These are phyloP conservation scores for Nematostella vectensis DNA, from an alignment of 92 coral and sea anemone species.

Conservation along the genomic window DNA sequence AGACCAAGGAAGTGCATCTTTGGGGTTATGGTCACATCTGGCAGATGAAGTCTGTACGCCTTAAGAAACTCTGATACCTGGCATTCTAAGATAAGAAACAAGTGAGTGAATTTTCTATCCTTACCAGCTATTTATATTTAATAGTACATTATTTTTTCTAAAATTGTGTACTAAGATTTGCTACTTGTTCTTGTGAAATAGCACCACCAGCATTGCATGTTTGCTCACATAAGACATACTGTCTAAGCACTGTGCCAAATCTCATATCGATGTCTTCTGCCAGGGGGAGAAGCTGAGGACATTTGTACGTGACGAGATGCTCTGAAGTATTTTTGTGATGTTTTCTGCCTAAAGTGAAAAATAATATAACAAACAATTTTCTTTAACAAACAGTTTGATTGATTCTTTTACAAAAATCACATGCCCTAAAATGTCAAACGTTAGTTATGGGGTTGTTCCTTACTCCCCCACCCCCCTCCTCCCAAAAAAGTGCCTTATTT, in stretches of 20 bases:
- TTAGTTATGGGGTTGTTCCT: too few relatives aligned
- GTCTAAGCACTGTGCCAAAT: neutral
- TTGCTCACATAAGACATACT: neutral
- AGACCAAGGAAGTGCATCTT: conserved; percentile 1
- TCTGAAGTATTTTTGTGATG: neutral
- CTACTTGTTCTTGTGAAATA: neutral
- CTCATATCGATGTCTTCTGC: neutral
- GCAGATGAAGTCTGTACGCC: neutral
- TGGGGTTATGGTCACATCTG: neutral
- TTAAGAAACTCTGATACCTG: neutral
- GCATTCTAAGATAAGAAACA: neutral
- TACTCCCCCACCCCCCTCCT: too few relatives aligned
- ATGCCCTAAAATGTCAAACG: too few relatives aligned
- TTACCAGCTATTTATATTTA: neutral
- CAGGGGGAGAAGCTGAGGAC: neutral
- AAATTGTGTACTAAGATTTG: neutral
- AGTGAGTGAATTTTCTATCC: too few relatives aligned
- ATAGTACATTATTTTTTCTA: neutral
- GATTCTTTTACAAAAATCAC: too few relatives aligned
- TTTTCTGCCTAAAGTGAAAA: neutral
- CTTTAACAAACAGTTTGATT: too few relatives aligned
- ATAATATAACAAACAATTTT: too few relatives aligned
- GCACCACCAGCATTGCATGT: neutral
- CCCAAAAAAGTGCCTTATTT: too few relatives aligned
- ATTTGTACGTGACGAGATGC: neutral